Base-by-base conservation (phyloP, 2,797 vertebrate genomes). In the Typhlichthys eigenmanni region DNA sequence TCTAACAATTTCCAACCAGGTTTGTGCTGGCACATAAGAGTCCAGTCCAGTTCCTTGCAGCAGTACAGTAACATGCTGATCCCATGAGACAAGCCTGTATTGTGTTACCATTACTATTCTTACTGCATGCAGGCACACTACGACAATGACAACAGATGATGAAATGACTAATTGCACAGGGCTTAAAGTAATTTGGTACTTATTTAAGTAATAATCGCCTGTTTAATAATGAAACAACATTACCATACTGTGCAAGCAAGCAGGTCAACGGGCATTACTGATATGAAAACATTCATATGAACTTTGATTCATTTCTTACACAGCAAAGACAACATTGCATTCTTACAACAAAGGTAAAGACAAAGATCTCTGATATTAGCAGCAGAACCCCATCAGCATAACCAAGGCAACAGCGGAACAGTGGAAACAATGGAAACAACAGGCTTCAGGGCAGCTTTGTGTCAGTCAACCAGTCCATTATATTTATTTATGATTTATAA, bases 31-130 rank as follows among this genome's bases (percentile, higher is more conserved):
- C 67, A 67, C 62, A 24, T 24, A 24, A 3, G 24, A 24, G 24
- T 24, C 24, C 24, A 24, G 24, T 24, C 3, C 24, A 2, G 32
- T 74, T 75, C 74, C 75, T 69, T 81, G 75, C 68, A 69, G 62
- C 63, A 83, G 67, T 71, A 64, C 74, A 82, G 65, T 72, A 64
- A 69, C 74, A 71, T 47, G 76, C 62, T 62, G 66, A 81, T 60
- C 75, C 70, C 66, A 74, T 86, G 88, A 91, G 82, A 86, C 85
- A 86, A 83, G 75, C 69, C 67, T 68, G 80, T 85, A 90, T 92
- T 81, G 74, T 81, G 75, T 93, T 91, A 90, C 90, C 86, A 91
- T 92, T 92, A 89, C 80, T 77, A 91, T 88, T 88, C 89, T 85
- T 79, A 87, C 82, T 83, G 52, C 58, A 54, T 83, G 52, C 58